These are phyloP conservation scores for Agonopterix arenella DNA, from an alignment of 2,888 invertebrate species.

Conservation along the genomic window DNA sequence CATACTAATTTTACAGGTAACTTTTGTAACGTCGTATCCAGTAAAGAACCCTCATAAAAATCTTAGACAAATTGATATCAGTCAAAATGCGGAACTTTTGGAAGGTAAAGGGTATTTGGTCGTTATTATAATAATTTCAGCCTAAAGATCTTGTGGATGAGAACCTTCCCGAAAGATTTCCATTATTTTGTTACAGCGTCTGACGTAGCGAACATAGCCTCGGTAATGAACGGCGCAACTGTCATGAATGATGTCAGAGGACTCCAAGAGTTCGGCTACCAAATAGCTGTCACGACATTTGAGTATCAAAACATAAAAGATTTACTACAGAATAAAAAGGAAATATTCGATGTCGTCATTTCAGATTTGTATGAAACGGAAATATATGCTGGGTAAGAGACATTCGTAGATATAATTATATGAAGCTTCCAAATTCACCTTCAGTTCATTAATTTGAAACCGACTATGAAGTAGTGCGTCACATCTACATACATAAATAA, in stretches of 20 bases:
- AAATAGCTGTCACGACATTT: background rate
- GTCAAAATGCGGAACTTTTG: background rate
- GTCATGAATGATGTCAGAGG: slow-evolving; percentile 1
- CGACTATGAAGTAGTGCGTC: too few species aligned
- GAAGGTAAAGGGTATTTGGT: too few species aligned
- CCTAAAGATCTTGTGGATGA: too few species aligned
- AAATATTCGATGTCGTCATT: slow-evolving; percentile 17
- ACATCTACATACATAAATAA: too few species aligned
- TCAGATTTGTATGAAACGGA: slow-evolving; percentile 18
- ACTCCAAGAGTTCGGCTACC: slow-evolving; percentile 2
- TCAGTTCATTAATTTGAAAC: too few species aligned
- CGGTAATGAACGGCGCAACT: too few species aligned
- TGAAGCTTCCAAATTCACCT: too few species aligned
- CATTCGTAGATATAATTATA: too few species aligned
- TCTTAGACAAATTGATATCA: slow-evolving; percentile 15
- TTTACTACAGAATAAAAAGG: slow-evolving; percentile 11
- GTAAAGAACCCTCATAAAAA: slow-evolving; percentile 10
- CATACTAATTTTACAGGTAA: slow-evolving; percentile 12
- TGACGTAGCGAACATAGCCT: too few species aligned
- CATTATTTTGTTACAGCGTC: too few species aligned
- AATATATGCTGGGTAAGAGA: slow-evolving; percentile 15
- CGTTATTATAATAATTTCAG: too few species aligned
- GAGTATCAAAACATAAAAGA: slow-evolving; percentile 8
- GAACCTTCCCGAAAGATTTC: too few species aligned
- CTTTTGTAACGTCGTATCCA: slow-evolving; percentile 18